Percentiles rank a stretch among this genome's conserved stretches.
Evolutionary conservation across 2,113 vertebrate species (phyloP).

Genomic region (Struthidea cinerea): DNA sequence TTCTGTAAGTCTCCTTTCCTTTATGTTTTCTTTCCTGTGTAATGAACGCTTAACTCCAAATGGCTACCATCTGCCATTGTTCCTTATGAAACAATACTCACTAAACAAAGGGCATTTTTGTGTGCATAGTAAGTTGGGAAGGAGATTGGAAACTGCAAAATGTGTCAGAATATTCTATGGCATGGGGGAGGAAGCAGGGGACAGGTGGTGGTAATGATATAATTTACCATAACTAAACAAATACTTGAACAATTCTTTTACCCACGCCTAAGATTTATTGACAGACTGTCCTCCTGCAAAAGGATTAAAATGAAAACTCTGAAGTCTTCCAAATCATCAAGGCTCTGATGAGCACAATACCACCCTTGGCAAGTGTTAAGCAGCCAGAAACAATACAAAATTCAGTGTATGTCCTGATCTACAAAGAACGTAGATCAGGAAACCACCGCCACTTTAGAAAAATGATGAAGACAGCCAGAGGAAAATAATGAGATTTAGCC

Average conservation of each 20-base stretch:
- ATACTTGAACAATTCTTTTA: neutral
- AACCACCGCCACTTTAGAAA: accelerated
- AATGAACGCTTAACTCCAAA: neutral
- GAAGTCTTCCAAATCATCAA: neutral
- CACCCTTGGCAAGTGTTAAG: neutral
- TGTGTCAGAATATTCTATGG: neutral
- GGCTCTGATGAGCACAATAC: neutral
- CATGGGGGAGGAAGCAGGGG: neutral
- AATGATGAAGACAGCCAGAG: neutral
- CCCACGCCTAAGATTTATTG: neutral
- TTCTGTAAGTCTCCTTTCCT: neutral
- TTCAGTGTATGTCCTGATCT: neutral
- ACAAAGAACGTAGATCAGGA: accelerated
- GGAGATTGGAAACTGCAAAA: neutral
- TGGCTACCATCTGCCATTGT: neutral
- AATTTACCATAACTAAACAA: neutral
- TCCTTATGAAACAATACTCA: neutral
- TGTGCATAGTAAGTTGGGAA: neutral
- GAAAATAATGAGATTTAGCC: neutral
- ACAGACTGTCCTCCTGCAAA: neutral
- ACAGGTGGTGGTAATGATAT: neutral
- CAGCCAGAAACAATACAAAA: neutral
- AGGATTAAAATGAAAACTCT: neutral
- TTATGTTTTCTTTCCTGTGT: neutral
- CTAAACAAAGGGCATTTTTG: neutral